Base-by-base conservation (phyloP, 2,888 invertebrate genomes). In the Macrostomum cliftonense region DNA sequence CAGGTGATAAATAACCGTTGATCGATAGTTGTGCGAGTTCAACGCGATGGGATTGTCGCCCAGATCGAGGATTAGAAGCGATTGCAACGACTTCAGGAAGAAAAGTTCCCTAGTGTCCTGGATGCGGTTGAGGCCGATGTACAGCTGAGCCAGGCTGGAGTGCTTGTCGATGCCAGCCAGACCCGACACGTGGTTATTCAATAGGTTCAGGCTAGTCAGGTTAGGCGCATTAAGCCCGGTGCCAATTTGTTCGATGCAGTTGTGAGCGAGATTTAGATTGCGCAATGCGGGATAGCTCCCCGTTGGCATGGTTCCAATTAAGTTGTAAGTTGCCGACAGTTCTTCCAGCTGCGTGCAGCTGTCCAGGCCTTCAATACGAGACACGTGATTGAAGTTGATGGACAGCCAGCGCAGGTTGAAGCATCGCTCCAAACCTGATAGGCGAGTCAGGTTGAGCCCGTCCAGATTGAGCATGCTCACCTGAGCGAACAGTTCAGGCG, bases 1-100 rank as follows among this genome's bases (percentile, higher is more conserved):
- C n/a, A 70, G 60, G 53, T 70, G 68, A 54, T 66, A 70, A 50
- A 70, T 64, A 42, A 69, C 59, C 57, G 67, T 68, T 50, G 68
- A 56, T 39, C 70, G 56, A 54, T 68, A 70, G 54, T 65, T 66
- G 42, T 67, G 64, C 19, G 61, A 57, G 45, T 61, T 59, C 14
- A 52, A 54, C 9, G 59, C 59, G 28, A 70, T 58, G 13, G 65
- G 68, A 53, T 70, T 70, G 11, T 64, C 66, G 57, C 55, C 63
- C 57, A 70, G 55, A 53, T 69, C 70, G 42, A 70, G 55, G 36
- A 70, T 67, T 21, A 64, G 59, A 42, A 70, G 56, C 52, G 57
- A 61, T 7, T 56, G 51, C 49, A 68, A 57, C 43, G 58, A 55
- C 65, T 70, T 70, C 39, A 70, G 55, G 47, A 58, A 58, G 55